Conservation (phyloP, 2,113 vertebrate species). For the Etheostoma cragini region DNA sequence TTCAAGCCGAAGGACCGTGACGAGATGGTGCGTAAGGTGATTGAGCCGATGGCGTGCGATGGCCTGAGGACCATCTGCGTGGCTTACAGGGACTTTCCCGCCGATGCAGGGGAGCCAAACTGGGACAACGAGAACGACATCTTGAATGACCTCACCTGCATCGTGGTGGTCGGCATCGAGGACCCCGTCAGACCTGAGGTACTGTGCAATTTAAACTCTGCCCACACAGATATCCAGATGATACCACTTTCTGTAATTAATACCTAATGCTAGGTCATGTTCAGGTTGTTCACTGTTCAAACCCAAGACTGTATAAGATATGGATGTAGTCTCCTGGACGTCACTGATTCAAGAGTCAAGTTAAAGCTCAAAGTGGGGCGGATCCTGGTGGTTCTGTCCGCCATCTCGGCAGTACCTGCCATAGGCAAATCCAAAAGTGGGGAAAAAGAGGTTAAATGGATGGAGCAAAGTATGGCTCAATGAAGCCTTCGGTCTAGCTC, state of each 20-base stretch:
- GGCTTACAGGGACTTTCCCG: slow-evolving; percentile 91
- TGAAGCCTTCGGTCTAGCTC: too few relatives aligned
- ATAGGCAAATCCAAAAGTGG: too few relatives aligned
- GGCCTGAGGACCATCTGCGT: slow-evolving; percentile 96
- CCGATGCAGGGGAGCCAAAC: slow-evolving; percentile 81
- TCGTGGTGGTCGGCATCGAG: slow-evolving; percentile 94
- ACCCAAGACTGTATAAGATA: too few relatives aligned
- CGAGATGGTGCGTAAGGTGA: slow-evolving; percentile 93
- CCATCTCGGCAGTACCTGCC: too few relatives aligned
- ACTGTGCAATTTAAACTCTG: neutral
- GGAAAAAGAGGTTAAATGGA: too few relatives aligned
- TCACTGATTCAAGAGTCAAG: too few relatives aligned
- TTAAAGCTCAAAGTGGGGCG: too few relatives aligned
- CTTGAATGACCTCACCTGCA: slow-evolving; percentile 91
- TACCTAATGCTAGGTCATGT: neutral
- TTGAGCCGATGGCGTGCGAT: slow-evolving; percentile 96
- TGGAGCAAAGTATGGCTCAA: too few relatives aligned
- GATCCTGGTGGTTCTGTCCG: too few relatives aligned
- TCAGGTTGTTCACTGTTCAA: too few relatives aligned
- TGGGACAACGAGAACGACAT: slow-evolving; percentile 94
- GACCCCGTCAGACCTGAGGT: slow-evolving; percentile 97
- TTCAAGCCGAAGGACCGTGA: slow-evolving; percentile 94
- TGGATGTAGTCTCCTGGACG: too few relatives aligned
- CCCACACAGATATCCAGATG: neutral
- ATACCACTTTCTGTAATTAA: neutral